Conservation (phyloP, 2,888 invertebrate species). For the Tethea ocularis region DNA sequence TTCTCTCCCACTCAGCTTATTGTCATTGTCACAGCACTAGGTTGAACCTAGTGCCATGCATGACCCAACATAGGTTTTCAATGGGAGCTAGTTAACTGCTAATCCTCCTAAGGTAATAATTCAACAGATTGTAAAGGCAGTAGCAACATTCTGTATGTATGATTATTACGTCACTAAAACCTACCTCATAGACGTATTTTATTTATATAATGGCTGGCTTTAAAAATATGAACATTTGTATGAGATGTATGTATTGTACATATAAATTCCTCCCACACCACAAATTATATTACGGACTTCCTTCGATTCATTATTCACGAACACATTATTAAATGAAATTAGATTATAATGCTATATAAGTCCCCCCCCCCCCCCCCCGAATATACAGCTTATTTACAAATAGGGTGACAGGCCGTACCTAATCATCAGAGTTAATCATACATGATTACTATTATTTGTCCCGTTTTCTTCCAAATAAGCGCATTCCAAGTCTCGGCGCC, state of each 20-base stretch:
- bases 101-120: background rate
- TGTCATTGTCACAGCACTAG: background rate
- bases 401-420: too few relatives aligned
- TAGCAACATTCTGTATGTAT: background rate
- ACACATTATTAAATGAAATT: background rate
- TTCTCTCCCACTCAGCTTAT: background rate
- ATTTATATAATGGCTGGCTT: constrained; percentile 6
- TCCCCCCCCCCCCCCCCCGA: too few relatives aligned
- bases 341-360: too few relatives aligned
- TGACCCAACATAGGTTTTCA: background rate
- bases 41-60: background rate
- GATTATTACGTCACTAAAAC: background rate
- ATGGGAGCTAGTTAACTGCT: background rate
- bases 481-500: too few relatives aligned
- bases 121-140: background rate
- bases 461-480: too few relatives aligned
- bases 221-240: too few relatives aligned
- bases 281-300: constrained; percentile 28
- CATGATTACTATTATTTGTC: too few relatives aligned
- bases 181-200: background rate
- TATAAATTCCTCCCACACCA: constrained; percentile 29
- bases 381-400: too few relatives aligned
- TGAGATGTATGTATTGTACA: constrained; percentile 37
- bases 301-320: constrained; percentile 39
- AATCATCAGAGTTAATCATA: too few relatives aligned